These are phyloP conservation scores for Spilosoma lubricipeda DNA, from an alignment of 2,888 invertebrate genomes.

Conservation along the genomic window DNA sequence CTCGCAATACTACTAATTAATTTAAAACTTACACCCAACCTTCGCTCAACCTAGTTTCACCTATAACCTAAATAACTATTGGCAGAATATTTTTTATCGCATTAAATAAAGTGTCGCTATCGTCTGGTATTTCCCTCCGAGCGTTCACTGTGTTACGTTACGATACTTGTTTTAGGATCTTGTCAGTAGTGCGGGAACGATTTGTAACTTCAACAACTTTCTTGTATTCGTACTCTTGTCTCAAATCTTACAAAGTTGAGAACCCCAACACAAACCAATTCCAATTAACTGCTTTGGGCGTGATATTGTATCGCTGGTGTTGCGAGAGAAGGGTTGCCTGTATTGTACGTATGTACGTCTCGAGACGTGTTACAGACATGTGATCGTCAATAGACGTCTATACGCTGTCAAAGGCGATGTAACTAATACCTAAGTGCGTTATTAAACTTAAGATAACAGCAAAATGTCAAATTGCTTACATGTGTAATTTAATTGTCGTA, in stretches of 20 bases:
- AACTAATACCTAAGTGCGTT: background rate
- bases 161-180: background rate
- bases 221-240: background rate
- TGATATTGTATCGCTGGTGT: constrained; percentile 10
- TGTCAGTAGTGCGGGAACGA: background rate
- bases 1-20: background rate
- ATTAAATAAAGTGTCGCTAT: background rate
- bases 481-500: background rate
- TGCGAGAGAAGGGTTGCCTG: background rate
- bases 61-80: background rate
- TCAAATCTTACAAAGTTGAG: background rate
- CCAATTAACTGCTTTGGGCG: constrained; percentile 17
- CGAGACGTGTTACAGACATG: background rate
- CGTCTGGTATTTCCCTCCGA: no score
- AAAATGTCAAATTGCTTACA: background rate
- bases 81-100: background rate
- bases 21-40: background rate
- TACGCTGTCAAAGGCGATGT: background rate
- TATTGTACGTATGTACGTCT: constrained; percentile 3
- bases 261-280: constrained; percentile 15
- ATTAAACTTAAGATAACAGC: background rate
- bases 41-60: background rate
- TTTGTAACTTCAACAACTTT: background rate
- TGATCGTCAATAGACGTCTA: background rate
- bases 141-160: no score